Percentiles rank a stretch among this genome's conserved stretches.
Conservation (phyloP, 2,888 invertebrate genomes). For the Drosophila longiperda region DNA sequence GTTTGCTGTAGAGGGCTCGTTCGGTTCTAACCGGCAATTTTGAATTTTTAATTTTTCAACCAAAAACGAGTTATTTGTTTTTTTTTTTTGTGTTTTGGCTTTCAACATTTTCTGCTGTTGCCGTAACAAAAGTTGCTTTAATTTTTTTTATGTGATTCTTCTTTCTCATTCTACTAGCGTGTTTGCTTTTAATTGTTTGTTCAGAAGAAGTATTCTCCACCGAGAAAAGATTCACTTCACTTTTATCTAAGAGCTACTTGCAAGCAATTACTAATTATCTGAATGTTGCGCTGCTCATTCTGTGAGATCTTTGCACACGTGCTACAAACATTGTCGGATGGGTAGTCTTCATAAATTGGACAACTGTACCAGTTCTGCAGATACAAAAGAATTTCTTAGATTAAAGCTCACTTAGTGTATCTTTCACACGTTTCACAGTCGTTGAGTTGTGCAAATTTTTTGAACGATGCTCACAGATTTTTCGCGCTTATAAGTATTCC, state of each 20-base stretch:
- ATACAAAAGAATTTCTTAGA: conserved; percentile 32
- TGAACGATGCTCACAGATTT: conserved; percentile 36
- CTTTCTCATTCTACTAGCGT: conserved; percentile 29
- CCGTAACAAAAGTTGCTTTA: conserved; percentile 40
- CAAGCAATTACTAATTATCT: conserved; percentile 52
- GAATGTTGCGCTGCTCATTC: conserved; percentile 19
- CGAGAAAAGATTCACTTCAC: conserved; percentile 43
- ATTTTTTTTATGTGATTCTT: neutral
- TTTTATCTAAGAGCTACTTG: conserved; percentile 63
- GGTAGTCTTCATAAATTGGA: neutral
- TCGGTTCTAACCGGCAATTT: conserved; percentile 69
- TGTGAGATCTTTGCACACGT: conserved; percentile 17
- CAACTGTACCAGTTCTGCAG: conserved; percentile 6
- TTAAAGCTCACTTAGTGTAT: conserved; percentile 20
- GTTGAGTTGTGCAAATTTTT: conserved; percentile 58
- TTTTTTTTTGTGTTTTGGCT: conserved; percentile 43
- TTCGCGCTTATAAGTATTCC: conserved; percentile 53
- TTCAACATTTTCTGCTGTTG: conserved; percentile 38
- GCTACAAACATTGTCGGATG: conserved; percentile 34
- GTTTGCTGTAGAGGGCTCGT: conserved; percentile 60
- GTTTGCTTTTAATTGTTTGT: conserved; percentile 46
- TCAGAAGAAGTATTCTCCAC: conserved; percentile 8
- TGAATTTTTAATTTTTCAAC: conserved; percentile 49
- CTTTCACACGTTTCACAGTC: conserved; percentile 38
- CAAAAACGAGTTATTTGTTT: conserved; percentile 54